Evolutionary conservation across 2,888 invertebrate genomes (phyloP), one percentile per base, ranked within the genome.

Genomic region (Microplitis manilae): DNA sequence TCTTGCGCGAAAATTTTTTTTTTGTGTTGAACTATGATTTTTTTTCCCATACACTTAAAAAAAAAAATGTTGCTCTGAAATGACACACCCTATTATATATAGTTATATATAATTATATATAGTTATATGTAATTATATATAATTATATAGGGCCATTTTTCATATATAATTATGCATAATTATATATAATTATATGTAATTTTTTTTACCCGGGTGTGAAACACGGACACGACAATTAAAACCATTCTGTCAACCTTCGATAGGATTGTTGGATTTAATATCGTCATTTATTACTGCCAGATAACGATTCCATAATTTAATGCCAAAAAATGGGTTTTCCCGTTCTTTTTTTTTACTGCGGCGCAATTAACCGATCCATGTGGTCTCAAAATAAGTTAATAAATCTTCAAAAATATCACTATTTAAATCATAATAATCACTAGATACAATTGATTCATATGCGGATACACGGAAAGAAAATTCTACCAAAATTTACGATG

Each of bases 351-450:
- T 9, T 62, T 15, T 62, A 15, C 17, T 62, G 15, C 17, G n/a
- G 6, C 17, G 15, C 17, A 15, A 62, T 62, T n/a, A 6, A 1
- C 62, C 9, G n/a, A 7, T n/a, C 62, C n/a, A 62, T 15, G 62
- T 62, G n/a, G n/a, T 17, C 17, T 62, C 62, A 62, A 62, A 62
- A 15, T 62, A 62, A n/a, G 62, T 15, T 15, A 62, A n/a, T 62
- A 62, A 6, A 9, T n/a, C 15, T 17, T 62, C 15, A 4, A 62
- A 62, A 15, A 62, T 15, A 8, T 62, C 62, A 62, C 62, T 62
- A n/a, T 62, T 62, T 0, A 13, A 7, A n/a, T 62, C 62, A 62
- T 62, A 62, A 62, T 15, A 62, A 62, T 62, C n/a, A 62, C n/a
- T 15, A 2, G 6, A 6, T 6, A 62, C 62, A n/a, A 62, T 62